phyloP scores from a whole-genome alignment of 2,888 invertebrate species.

The Xanthia togata region DNA sequence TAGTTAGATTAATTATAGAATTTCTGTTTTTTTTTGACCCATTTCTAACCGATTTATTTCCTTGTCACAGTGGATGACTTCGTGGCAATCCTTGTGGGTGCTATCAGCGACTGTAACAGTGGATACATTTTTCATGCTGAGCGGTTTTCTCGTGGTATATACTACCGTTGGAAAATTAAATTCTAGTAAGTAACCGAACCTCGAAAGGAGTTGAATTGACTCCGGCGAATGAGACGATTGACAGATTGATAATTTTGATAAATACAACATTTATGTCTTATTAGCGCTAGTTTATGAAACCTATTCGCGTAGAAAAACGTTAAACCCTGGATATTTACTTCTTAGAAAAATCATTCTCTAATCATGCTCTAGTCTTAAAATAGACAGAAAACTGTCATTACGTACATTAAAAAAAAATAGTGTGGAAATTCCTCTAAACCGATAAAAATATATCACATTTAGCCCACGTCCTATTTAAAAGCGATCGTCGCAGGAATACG shows the following conservation, averaged over 20 bases:
- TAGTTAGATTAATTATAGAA: not conserved
- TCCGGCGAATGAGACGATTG: not conserved
- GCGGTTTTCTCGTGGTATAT: slow-evolving; percentile 80
- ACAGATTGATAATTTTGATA: not conserved
- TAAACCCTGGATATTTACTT: no score
- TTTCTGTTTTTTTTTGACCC: not conserved
- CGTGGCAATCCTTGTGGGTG: slow-evolving; percentile 78
- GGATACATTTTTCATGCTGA: slow-evolving; percentile 91
- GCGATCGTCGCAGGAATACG: no score
- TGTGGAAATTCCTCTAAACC: not conserved
- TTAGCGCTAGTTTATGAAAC: no score
- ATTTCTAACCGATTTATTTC: slow-evolving; percentile 7
- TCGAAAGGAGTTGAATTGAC: not conserved
- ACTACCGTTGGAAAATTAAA: slow-evolving; percentile 76
- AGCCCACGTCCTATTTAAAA: no score
- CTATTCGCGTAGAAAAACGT: not conserved
- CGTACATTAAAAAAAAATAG: not conserved
- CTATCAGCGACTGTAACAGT: slow-evolving; percentile 86
- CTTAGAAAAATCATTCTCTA: no score
- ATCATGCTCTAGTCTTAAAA: not conserved
- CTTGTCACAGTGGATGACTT: slow-evolving; percentile 76
- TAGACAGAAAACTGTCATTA: not conserved
- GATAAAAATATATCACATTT: not conserved
- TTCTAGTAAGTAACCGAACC: slow-evolving; percentile 70
- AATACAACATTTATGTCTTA: not conserved